Evolutionary conservation across 2,113 vertebrate species (phyloP).

Genomic region (Sinocyclocheilus anshuiensis): DNA sequence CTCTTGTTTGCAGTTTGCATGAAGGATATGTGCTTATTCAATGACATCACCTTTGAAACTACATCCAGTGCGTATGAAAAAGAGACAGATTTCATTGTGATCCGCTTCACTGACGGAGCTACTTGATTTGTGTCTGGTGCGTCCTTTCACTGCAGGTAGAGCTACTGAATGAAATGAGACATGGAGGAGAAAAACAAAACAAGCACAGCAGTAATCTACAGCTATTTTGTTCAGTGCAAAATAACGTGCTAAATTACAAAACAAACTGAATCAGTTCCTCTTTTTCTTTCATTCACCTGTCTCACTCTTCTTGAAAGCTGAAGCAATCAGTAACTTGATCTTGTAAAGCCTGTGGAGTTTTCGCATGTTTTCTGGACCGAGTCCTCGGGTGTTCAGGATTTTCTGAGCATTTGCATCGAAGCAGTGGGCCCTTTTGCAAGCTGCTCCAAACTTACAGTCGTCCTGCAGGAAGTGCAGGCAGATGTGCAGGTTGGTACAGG

Average conservation of each 20-base stretch:
- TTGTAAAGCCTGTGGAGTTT: constrained; percentile 69
- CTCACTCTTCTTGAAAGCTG: neutral
- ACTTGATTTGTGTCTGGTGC: neutral
- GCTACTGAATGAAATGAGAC: constrained; percentile 2
- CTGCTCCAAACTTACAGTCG: constrained; percentile 69
- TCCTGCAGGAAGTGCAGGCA: constrained; percentile 72
- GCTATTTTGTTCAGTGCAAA: neutral
- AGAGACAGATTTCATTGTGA: constrained; percentile 86
- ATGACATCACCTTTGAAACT: constrained; percentile 81
- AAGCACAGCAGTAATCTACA: neutral
- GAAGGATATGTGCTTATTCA: neutral
- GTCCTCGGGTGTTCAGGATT: constrained; percentile 57
- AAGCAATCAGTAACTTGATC: constrained; percentile 68
- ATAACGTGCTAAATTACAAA: neutral
- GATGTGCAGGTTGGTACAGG: constrained; percentile 74
- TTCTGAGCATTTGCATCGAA: constrained; percentile 51
- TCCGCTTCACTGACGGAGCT: constrained; percentile 64
- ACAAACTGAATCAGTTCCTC: neutral
- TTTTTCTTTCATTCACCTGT: neutral
- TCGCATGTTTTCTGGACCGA: constrained; percentile 60
- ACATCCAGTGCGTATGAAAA: constrained; percentile 80
- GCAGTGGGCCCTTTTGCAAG: constrained; percentile 68
- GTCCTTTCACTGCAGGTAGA: constrained; percentile 2
- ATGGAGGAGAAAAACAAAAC: neutral
- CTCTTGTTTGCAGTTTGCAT: neutral